Evolutionary conservation across 2,888 invertebrate genomes (phyloP).

Genomic region (Hypercompe scribonia): DNA sequence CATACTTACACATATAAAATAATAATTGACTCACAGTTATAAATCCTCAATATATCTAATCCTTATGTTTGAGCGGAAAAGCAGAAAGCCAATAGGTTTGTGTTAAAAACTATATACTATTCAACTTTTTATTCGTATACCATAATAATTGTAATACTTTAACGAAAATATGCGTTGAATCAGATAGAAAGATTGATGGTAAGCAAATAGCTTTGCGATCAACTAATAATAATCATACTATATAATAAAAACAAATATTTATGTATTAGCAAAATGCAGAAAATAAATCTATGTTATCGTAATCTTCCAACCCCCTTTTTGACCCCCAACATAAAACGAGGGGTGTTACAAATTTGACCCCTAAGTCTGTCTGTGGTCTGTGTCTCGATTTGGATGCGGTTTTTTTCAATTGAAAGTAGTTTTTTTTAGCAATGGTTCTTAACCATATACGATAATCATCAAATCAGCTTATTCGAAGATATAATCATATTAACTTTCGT

Average conservation of each 20-base stretch:
- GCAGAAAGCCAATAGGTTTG: constrained; percentile 21
- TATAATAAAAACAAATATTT: background rate
- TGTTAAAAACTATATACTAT: background rate
- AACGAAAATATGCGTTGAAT: too few relatives aligned
- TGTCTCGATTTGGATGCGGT: too few relatives aligned
- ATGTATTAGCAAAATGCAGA: background rate
- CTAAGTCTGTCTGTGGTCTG: too few relatives aligned
- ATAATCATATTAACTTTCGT: too few relatives aligned
- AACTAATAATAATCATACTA: background rate
- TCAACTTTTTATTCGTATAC: background rate
- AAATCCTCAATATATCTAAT: constrained; percentile 51
- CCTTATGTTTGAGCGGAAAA: constrained; percentile 36
- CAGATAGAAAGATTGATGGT: background rate
- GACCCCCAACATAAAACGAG: too few relatives aligned
- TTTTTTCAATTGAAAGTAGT: too few relatives aligned
- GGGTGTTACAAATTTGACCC: too few relatives aligned
- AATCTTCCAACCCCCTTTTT: too few relatives aligned
- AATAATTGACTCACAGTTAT: constrained; percentile 43
- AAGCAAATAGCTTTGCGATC: background rate
- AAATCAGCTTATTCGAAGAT: too few relatives aligned
- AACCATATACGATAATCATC: too few relatives aligned
- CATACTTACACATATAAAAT: constrained; percentile 44
- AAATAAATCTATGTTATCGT: too few relatives aligned
- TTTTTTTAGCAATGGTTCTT: too few relatives aligned
- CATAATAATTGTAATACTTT: background rate